Base-by-base conservation (phyloP, 2,888 invertebrate species). In the Rhopalosiphum nymphaeae region DNA sequence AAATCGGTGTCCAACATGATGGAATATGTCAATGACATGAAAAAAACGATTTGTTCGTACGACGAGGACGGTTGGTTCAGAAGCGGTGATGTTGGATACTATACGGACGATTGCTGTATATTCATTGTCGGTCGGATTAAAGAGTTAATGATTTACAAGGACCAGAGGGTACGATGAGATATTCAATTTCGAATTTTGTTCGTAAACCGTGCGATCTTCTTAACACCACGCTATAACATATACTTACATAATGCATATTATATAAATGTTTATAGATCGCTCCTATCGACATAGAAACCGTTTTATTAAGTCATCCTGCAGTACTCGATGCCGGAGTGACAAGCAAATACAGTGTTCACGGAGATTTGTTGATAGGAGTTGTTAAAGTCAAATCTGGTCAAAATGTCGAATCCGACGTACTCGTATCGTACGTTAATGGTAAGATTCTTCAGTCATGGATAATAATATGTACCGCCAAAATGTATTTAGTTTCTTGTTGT, bases 41-140 rank as follows among this genome's bases (percentile, higher is more conserved):
- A 92, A 42, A 67, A 67, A 53, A 92, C 92, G 9, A n/a, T 78
- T 21, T 44, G 78, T 53, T 67, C 92, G 42, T 92, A 92, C 67
- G 92, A 92, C 53, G 92, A 92, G 10, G 88, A 92, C 29, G 92
- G 88, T 42, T 92, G 92, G 92, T 92, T 78, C 7, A 88, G 53
- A 25, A 92, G 53, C 26, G 92, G 88, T 2, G 92, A 92, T 5
- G 42, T 92, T 5, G 92, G 92, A 9, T 88, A 92, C 13, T 92
- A 88, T 11, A 92, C 92, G 3, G 49, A 92, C 29, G 88, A 88
- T 25, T 42, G 53, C 44, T 44, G 53, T 46, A 21, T 92, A 42
- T 92, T 42, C 42, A 44, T 92, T 7, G 88, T 92, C 53, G 92
- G 88, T 16, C 88, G 92, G 5, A 78, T 78, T 10, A 92, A 92